Conservation (phyloP, 2,888 invertebrate species). For the Lysandra coridon region DNA sequence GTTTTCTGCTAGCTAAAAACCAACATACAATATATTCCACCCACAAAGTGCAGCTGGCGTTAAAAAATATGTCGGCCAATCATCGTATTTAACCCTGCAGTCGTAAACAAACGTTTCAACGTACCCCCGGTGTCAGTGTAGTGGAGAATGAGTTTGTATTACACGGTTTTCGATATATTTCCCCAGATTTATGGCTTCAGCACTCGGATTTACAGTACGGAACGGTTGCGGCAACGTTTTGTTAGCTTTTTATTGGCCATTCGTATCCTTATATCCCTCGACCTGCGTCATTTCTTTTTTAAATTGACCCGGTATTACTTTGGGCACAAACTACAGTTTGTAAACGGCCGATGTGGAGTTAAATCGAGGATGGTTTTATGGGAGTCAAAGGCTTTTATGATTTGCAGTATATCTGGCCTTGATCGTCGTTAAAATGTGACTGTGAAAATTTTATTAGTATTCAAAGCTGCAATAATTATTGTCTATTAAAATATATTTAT, state of each 20-base stretch:
- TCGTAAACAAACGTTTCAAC: slow-evolving; percentile 24
- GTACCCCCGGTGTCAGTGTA: slow-evolving; percentile 9
- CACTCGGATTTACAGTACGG: slow-evolving; percentile 74
- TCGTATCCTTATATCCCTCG: slow-evolving; percentile 75
- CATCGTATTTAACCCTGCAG: slow-evolving; percentile 8
- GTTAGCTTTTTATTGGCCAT: slow-evolving; percentile 78
- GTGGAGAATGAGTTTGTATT: slow-evolving; percentile 50
- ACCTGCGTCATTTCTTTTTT: slow-evolving; percentile 60
- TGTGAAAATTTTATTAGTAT: background rate
- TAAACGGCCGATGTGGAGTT: background rate
- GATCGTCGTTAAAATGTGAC: background rate
- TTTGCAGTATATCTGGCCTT: background rate
- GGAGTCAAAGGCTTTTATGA: background rate
- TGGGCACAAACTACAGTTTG: slow-evolving; percentile 21
- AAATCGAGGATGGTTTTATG: slow-evolving; percentile 24
- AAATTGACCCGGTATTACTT: slow-evolving; percentile 56
- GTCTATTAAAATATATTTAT: background rate
- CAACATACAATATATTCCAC: background rate
- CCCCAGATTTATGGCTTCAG: slow-evolving; percentile 64
- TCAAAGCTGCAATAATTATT: background rate
- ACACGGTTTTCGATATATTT: slow-evolving; percentile 72
- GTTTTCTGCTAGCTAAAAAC: background rate
- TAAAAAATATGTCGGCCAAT: slow-evolving; percentile 14
- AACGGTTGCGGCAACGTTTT: slow-evolving; percentile 73
- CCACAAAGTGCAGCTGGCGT: background rate